phyloP scores from a whole-genome alignment of 2,797 vertebrate species.

The Anas capensis region DNA sequence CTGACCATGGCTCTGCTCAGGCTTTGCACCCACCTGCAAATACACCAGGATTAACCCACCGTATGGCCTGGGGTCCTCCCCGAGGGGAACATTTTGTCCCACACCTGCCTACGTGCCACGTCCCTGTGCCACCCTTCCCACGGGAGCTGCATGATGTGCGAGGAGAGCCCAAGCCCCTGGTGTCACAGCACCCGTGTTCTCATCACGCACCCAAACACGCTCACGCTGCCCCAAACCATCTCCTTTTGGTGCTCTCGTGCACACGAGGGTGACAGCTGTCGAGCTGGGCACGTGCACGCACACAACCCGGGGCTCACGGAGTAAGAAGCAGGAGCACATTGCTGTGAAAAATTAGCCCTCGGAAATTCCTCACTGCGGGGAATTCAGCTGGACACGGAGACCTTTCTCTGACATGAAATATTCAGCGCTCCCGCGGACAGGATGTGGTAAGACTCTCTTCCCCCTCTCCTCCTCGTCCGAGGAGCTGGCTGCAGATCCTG shows the following conservation, averaged over 20 bases:
- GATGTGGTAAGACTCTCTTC: background rate
- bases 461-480: background rate
- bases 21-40: background rate
- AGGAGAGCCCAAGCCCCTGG: too few relatives aligned
- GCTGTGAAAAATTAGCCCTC: fast-evolving
- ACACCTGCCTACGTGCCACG: fast-evolving
- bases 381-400: background rate
- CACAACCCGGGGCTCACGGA: fast-evolving
- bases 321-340: fast-evolving
- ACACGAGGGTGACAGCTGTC: fast-evolving
- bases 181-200: fast-evolving
- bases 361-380: background rate
- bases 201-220: background rate
- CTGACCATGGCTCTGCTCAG: fast-evolving
- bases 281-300: fast-evolving
- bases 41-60: fast-evolving
- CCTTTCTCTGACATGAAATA: background rate
- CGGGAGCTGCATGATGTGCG: background rate
- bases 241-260: fast-evolving
- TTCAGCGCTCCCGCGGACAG: fast-evolving
- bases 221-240: fast-evolving
- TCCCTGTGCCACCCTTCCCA: background rate
- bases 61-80: fast-evolving
- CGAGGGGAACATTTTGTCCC: fast-evolving
- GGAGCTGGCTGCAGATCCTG: background rate